Percentiles rank a stretch among this genome's conserved stretches.
phyloP scores from a whole-genome alignment of 2,797 vertebrate species.

The Loriculus beryllinus region DNA sequence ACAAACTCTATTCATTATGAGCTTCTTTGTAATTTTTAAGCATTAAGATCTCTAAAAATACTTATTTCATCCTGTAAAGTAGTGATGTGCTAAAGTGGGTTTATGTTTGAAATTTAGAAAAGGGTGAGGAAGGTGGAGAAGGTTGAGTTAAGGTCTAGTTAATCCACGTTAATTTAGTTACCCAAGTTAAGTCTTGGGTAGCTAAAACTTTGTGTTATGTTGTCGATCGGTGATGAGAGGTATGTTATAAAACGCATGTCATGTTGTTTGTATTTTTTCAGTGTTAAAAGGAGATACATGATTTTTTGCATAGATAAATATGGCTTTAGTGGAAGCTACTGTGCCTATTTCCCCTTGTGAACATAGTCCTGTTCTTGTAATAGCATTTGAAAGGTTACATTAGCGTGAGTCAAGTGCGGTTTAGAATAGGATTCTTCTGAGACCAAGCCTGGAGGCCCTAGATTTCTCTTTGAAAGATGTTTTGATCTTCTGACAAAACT shows the following conservation, averaged over 20 bases:
- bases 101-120: not conserved
- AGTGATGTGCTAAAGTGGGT: not conserved
- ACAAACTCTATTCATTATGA: not conserved
- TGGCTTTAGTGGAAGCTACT: not conserved
- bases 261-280: not conserved
- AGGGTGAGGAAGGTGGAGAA: not conserved
- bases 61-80: not conserved
- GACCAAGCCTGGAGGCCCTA: slow-evolving; percentile 61
- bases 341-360: not conserved
- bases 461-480: slow-evolving; percentile 36
- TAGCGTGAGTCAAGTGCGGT: slow-evolving; percentile 29
- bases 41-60: not conserved
- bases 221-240: not conserved
- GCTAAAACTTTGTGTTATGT: not conserved
- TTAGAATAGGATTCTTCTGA: slow-evolving; percentile 68
- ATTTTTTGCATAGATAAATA: not conserved
- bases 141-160: not conserved
- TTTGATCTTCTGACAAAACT: slow-evolving; percentile 74
- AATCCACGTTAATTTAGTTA: not conserved
- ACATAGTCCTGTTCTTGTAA: not conserved
- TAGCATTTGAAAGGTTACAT: slow-evolving; percentile 31
- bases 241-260: not conserved
- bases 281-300: not conserved
- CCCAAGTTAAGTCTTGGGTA: not conserved
- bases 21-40: not conserved